Conservation (phyloP, 2,797 vertebrate species). For the Eutrigla gurnardus region DNA sequence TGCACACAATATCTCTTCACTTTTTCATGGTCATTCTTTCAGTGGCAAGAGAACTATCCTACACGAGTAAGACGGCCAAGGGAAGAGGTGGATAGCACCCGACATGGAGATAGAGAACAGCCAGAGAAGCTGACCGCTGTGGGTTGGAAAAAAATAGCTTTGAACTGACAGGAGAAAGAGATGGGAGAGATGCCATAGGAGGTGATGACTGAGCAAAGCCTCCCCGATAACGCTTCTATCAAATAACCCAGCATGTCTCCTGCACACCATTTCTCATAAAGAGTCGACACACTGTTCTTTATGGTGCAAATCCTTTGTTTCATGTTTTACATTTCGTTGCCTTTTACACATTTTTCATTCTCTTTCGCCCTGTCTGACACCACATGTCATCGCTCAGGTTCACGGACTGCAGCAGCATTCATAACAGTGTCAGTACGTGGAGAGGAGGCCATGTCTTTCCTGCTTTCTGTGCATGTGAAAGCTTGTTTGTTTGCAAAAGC, state of each 20-base stretch:
- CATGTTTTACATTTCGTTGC: background rate
- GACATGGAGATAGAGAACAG: background rate
- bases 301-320: conserved; percentile 4
- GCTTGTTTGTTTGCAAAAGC: conserved; percentile 22
- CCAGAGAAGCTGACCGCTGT: background rate
- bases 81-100: background rate
- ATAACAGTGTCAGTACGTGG: background rate
- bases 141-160: background rate
- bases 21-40: conserved; percentile 15
- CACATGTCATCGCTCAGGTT: background rate
- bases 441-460: background rate
- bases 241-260: background rate
- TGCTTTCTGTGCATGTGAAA: conserved; percentile 12
- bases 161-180: background rate
- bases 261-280: background rate
- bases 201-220: background rate
- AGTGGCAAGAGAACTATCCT: conserved; percentile 7
- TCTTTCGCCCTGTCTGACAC: background rate
- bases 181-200: background rate
- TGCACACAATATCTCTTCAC: background rate
- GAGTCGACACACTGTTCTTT: background rate
- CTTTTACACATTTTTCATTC: background rate
- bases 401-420: background rate
- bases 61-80: background rate
- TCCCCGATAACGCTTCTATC: background rate